Percentiles rank a stretch among this genome's conserved stretches.
Conservation (phyloP, 92 coral and sea anemone genomes). For the Actinostola sp. region DNA sequence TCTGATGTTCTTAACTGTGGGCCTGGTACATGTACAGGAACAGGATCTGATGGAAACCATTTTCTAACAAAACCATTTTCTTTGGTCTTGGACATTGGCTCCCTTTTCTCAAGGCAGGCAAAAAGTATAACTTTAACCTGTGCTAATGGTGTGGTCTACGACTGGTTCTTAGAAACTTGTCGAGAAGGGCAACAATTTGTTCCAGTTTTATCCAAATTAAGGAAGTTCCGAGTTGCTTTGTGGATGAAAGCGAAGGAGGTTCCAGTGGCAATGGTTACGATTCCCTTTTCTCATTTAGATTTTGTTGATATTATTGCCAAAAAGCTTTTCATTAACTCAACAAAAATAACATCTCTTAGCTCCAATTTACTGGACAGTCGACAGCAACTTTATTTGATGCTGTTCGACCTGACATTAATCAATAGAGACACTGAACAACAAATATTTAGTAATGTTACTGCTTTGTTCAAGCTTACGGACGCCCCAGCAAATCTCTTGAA, state of each 20-base stretch:
- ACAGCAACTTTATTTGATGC: too few species aligned
- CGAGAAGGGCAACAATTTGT: constrained; percentile 6
- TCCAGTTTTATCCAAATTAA: background rate
- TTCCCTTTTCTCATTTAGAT: too few species aligned
- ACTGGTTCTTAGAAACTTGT: constrained; percentile 17
- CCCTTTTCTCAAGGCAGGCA: background rate
- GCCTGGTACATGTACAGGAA: background rate
- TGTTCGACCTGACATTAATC: too few species aligned
- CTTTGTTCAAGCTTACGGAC: too few species aligned
- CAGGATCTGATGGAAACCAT: background rate
- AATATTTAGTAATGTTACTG: too few species aligned
- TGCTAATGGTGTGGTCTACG: constrained; percentile 13
- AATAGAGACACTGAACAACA: too few species aligned
- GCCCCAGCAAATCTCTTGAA: background rate
- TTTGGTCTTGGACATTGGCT: constrained; percentile 18
- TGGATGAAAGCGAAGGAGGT: background rate
- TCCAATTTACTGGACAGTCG: too few species aligned
- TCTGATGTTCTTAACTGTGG: background rate
- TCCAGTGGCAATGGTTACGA: too few species aligned
- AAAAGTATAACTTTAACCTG: background rate
- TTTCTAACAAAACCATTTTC: constrained; percentile 11
- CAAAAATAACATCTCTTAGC: too few species aligned
- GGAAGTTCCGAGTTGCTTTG: constrained; percentile 2
- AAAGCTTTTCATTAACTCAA: too few species aligned
- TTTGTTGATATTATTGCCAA: too few species aligned